These are phyloP conservation scores for Pelusios castaneus DNA, from an alignment of 2,113 vertebrate species.

Conservation along the genomic window DNA sequence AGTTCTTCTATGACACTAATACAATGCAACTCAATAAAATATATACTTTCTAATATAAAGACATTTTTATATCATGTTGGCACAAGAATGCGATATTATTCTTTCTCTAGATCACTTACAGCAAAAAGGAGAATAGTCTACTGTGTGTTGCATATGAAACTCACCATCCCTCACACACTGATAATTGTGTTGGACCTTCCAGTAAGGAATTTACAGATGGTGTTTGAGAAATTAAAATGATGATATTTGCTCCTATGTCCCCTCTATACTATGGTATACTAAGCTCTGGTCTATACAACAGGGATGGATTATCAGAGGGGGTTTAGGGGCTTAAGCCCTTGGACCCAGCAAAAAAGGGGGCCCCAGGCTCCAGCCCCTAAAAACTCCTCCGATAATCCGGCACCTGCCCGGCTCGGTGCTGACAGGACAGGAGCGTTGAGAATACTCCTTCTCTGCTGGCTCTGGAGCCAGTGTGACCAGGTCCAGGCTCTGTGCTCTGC, in stretches of 20 bases:
- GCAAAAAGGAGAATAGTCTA: fast-evolving
- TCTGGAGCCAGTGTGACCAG: no score
- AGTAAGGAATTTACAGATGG: background rate
- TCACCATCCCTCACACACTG: background rate
- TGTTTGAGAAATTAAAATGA: fast-evolving
- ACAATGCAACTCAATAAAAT: slow-evolving; percentile 68
- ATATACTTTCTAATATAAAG: slow-evolving; percentile 51
- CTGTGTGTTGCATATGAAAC: background rate
- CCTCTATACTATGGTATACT: fast-evolving
- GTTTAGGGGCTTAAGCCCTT: no score
- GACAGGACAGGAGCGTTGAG: no score
- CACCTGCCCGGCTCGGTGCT: no score
- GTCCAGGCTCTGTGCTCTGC: no score
- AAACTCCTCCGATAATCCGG: no score
- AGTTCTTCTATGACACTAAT: slow-evolving; percentile 70
- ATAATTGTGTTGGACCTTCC: background rate
- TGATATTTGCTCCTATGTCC: fast-evolving
- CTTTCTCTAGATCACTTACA: slow-evolving; percentile 33
- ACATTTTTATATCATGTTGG: slow-evolving; percentile 63
- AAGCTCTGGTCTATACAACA: background rate
- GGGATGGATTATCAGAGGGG: no score
- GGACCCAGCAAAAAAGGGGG: no score
- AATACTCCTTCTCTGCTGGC: no score
- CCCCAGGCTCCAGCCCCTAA: no score
- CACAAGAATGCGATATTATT: slow-evolving; percentile 34